Conservation (phyloP, 2,888 invertebrate species). For the Microctonus aethiopoides region DNA sequence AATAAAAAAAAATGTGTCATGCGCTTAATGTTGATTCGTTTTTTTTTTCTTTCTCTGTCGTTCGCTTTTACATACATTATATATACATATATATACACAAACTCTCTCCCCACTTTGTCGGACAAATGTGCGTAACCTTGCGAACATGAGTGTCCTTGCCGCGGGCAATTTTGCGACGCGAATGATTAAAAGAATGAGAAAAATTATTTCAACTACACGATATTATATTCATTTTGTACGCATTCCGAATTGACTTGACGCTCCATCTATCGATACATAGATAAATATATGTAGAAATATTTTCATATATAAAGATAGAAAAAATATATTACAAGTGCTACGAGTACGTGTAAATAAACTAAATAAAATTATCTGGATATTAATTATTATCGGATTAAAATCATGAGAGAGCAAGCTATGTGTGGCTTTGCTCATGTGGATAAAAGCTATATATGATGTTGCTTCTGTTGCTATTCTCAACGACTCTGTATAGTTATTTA, state of each 20-base stretch:
- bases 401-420: background rate
- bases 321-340: too few species aligned
- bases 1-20: conserved; percentile 13
- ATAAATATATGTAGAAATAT: too few species aligned
- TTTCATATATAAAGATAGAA: too few species aligned
- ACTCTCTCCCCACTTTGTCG: conserved; percentile 12
- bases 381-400: conserved; percentile 1
- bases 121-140: conserved; percentile 36
- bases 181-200: conserved; percentile 27
- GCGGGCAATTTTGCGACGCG: conserved; percentile 39
- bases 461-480: conserved; percentile 20
- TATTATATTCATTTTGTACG: background rate
- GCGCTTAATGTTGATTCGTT: background rate
- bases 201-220: background rate
- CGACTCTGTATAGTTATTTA: conserved; percentile 45
- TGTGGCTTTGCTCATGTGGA: background rate
- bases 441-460: background rate
- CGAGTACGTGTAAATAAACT: too few species aligned
- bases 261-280: background rate
- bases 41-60: background rate
- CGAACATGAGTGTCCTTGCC: conserved; percentile 42
- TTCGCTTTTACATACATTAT: too few species aligned
- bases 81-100: too few species aligned
- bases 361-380: background rate
- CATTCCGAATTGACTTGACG: background rate